These are phyloP conservation scores for Salpingus planirostris DNA, from an alignment of 2,888 invertebrate genomes.

Conservation along the genomic window DNA sequence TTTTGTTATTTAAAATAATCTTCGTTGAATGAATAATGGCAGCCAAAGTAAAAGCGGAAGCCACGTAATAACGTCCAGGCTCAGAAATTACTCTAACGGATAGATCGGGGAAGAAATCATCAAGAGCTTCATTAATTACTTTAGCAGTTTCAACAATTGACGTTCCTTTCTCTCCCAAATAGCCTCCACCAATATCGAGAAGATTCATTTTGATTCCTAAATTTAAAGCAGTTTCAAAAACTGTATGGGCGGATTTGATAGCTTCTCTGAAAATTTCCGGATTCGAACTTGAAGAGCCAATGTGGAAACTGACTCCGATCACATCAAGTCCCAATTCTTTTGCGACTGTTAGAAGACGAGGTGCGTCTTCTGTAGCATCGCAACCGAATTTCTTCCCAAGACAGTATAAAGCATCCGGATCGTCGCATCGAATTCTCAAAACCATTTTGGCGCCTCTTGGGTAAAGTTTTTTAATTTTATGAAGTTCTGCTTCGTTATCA, in stretches of 20 bases:
- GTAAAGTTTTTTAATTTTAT: conserved; percentile 76
- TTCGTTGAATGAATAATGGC: conserved; percentile 74
- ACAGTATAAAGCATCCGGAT: conserved; percentile 73
- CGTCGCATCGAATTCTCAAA: conserved; percentile 82
- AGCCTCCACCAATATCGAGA: conserved; percentile 30
- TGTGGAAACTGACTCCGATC: conserved; percentile 82
- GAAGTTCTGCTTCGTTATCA: conserved; percentile 86
- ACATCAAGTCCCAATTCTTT: conserved; percentile 65
- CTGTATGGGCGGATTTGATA: conserved; percentile 19
- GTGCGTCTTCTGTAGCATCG: conserved; percentile 66
- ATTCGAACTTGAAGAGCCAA: conserved; percentile 77
- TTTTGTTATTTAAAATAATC: conserved; percentile 19
- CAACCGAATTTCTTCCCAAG: conserved; percentile 95
- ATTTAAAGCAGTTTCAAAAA: conserved; percentile 23
- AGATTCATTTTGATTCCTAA: conserved; percentile 24
- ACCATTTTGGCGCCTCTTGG: conserved; percentile 71
- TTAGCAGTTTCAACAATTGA: conserved; percentile 69
- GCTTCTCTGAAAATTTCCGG: conserved; percentile 24
- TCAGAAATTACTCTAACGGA: conserved; percentile 85
- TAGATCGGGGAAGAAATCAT: conserved; percentile 74
- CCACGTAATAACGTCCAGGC: conserved; percentile 92
- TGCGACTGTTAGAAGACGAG: conserved; percentile 64
- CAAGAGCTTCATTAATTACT: conserved; percentile 70
- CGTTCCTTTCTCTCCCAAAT: conserved; percentile 39
- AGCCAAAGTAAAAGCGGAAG: conserved; percentile 88